Conservation (phyloP, 2,888 invertebrate genomes). For the Girardia tigrina region DNA sequence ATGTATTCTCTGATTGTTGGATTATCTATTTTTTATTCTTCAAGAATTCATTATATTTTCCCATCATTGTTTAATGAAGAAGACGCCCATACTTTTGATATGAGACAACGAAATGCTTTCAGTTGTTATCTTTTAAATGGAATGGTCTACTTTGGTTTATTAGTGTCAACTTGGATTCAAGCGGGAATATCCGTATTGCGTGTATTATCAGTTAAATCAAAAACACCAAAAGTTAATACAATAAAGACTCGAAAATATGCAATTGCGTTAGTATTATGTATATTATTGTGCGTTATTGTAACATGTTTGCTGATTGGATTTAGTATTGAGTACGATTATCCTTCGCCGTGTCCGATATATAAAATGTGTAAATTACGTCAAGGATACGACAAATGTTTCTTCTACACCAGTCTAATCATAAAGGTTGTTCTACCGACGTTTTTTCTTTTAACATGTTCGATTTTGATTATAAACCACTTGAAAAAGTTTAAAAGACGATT, state of each 20-base stretch:
- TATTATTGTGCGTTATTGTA: not conserved
- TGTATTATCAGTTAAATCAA: slow-evolving; percentile 21
- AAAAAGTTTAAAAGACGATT: slow-evolving; percentile 27
- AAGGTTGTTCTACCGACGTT: slow-evolving; percentile 33
- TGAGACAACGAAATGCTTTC: slow-evolving; percentile 29
- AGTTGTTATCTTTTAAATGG: slow-evolving; percentile 33
- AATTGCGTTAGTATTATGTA: not conserved
- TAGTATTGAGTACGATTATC: not conserved
- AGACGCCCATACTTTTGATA: not conserved
- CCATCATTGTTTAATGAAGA: not conserved
- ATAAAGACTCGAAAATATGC: not conserved
- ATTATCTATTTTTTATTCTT: slow-evolving; percentile 33
- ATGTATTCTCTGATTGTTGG: slow-evolving; percentile 33
- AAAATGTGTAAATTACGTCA: not conserved
- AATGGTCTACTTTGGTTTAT: slow-evolving; percentile 33
- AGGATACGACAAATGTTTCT: not conserved
- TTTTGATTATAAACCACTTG: slow-evolving; percentile 32
- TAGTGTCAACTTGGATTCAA: slow-evolving; percentile 36
- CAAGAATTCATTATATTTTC: slow-evolving; percentile 30
- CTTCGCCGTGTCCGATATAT: not conserved
- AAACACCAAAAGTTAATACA: not conserved
- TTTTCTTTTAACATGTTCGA: slow-evolving; percentile 21
- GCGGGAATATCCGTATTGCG: slow-evolving; percentile 32
- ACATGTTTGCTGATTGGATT: not conserved
- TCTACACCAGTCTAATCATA: slow-evolving; percentile 32